Evolutionary conservation across 2,888 invertebrate species (phyloP), one percentile per base, ranked within the genome.

Genomic region (Tuberolachnus salignus): DNA sequence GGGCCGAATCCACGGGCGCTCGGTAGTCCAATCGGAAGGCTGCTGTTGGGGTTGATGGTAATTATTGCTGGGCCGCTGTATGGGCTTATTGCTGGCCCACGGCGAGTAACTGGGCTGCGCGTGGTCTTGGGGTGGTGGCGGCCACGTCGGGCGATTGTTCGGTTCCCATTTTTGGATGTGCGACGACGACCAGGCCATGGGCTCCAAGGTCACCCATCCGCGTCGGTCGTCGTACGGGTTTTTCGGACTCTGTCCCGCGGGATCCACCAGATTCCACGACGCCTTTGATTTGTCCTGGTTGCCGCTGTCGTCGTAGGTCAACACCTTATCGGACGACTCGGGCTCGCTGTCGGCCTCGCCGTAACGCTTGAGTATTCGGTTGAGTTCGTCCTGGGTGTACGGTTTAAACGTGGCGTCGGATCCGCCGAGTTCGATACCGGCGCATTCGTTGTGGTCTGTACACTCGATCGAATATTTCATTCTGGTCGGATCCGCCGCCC

Each of bases 91-190:
- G 19, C 61, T 80, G 11, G 70, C 46, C 78, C 78, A 78, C n/a
- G 0, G 83, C 80, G 64, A 84, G 82, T 80, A 85, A 84, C 81
- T 85, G 84, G 86, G 85, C 86, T 1, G 86, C 84, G 73, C 69
- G 66, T 75, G 81, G 16, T 67, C 73, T 26, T 67, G 80, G 14
- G 82, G 81, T 21, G 87, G 88, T 80, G 85, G 86, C 63, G 87
- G 87, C 72, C 81, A 82, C 1, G 51, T 88, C 86, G 74, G 86
- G 87, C 83, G 88, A 87, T 83, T 89, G 87, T 89, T 90, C 0
- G 91, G 89, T 84, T 92, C 91, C 93, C 92, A 93, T 85, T 92
- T 92, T 1, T 92, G 91, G 82, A 92, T 91, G 86, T 92, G 92
- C 82, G 92, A 92, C 14, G 91, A 89, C 0, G 92, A 92, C 92